Base-by-base conservation (phyloP, 2,113 vertebrate genomes). In the Megaleporinus macrocephalus region DNA sequence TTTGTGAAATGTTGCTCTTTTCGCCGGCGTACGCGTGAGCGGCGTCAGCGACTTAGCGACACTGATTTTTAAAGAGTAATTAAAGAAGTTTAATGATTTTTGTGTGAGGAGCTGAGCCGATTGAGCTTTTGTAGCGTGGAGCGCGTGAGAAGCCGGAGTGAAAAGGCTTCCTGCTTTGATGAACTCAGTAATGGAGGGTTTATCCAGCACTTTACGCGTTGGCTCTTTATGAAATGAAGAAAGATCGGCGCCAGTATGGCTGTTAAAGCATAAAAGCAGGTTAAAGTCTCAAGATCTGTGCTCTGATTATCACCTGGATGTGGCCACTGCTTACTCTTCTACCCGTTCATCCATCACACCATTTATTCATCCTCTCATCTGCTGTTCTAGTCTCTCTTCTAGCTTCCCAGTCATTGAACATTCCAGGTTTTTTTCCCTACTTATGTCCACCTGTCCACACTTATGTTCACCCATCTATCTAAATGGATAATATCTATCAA, bases 1-100 rank as follows among this genome's bases (percentile, higher is more conserved):
- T 91, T 92, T 87, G 80, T 89, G 91, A 93, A 92, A 92, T 92
- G 92, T 92, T 93, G 92, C 92, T 92, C 92, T 92, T 93, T 91
- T 89, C 83, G 81, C 88, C 85, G 89, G 84, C 88, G 16, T 88
- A 86, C 89, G 90, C 68, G 61, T 85, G 82, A 90, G 76, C 87
- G 36, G 89, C 65, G 57, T 83, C 76, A 88, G 74, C 85, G 75
- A 87, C 53, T 89, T 90, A 91, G 91, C 89, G 89, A 89, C 90
- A 88, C 89, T 91, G 90, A 92, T 88, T 92, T 93, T 92, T 91
- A 88, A 91, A 90, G 90, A 90, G 90, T 89, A 92, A 94, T 94
- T 94, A 93, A 91, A 92, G 89, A 91, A 93, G 90, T 92, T 93
- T 92, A 92, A 92, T 91, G 89, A 91, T 90, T 93, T 86, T 87